These are phyloP conservation scores for Nomada ruficornis DNA, from an alignment of 2,888 invertebrate species.

Conservation along the genomic window DNA sequence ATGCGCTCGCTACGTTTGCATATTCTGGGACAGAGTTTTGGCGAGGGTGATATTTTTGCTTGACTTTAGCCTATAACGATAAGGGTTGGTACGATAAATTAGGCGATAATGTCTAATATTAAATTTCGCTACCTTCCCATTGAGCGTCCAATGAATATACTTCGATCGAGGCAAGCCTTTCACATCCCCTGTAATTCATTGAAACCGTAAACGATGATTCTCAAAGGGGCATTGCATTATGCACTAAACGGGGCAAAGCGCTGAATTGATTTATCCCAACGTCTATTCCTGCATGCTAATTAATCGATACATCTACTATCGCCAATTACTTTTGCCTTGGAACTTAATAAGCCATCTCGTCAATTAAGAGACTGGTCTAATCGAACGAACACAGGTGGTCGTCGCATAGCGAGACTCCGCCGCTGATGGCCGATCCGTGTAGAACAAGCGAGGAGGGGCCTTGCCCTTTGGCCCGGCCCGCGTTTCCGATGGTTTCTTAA, in stretches of 20 bases:
- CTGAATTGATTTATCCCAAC: constrained; percentile 14
- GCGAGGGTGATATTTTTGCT: no score
- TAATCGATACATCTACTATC: constrained; percentile 48
- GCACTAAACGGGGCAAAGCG: neutral
- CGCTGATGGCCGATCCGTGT: constrained; percentile 53
- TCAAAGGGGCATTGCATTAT: no score
- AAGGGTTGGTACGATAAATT: no score
- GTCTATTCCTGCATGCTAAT: constrained; percentile 26
- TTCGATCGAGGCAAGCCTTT: no score
- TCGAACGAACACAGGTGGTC: constrained; percentile 59
- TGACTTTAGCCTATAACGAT: no score
- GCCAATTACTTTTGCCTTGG: constrained; percentile 42
- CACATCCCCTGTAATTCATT: no score
- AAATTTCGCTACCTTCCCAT: no score
- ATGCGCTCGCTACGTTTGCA: no score
- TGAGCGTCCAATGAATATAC: no score
- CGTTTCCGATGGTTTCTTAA: constrained; percentile 51
- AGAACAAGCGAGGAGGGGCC: constrained; percentile 28
- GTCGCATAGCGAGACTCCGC: constrained; percentile 2
- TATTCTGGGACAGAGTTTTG: no score
- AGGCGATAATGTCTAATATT: no score
- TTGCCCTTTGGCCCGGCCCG: constrained; percentile 57
- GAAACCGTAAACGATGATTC: no score
- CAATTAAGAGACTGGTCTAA: constrained; percentile 62
- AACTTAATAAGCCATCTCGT: constrained; percentile 60